Conservation (phyloP, 2,113 vertebrate genomes). For the Gymnarchus niloticus region DNA sequence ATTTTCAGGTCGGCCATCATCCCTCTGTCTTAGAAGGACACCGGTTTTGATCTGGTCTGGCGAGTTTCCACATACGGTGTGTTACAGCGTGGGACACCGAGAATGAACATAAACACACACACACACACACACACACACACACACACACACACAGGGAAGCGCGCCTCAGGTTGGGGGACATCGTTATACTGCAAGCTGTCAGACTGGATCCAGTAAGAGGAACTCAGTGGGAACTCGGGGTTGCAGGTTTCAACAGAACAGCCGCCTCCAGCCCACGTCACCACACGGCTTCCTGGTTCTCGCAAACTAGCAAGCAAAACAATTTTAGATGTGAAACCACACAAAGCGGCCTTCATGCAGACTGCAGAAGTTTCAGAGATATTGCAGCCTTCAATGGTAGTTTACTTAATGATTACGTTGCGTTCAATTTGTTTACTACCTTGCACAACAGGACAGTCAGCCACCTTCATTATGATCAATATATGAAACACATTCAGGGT, state of each 20-base stretch:
- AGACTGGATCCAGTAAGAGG: neutral
- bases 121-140: neutral
- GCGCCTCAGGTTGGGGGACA: no score
- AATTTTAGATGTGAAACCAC: neutral
- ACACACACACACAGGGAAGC: slow-evolving; percentile 2
- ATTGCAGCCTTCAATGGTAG: neutral
- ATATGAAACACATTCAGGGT: neutral
- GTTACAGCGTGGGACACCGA: neutral
- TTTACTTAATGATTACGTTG: neutral
- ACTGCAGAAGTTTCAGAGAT: neutral
- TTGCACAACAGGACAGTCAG: neutral
- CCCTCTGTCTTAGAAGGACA: neutral
- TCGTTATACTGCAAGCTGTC: neutral
- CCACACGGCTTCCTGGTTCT: neutral
- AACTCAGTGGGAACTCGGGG: slow-evolving; percentile 1
- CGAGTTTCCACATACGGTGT: neutral
- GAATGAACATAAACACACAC: neutral
- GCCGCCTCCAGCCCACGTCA: neutral
- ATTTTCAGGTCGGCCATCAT: neutral
- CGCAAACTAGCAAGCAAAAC: neutral
- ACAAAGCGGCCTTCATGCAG: neutral
- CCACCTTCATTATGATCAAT: neutral
- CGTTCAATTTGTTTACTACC: neutral
- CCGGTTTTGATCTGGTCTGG: neutral
- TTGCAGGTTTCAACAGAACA: neutral